Evolutionary conservation across 2,888 invertebrate species (phyloP).

Genomic region (Aleiodes leptofemur): DNA sequence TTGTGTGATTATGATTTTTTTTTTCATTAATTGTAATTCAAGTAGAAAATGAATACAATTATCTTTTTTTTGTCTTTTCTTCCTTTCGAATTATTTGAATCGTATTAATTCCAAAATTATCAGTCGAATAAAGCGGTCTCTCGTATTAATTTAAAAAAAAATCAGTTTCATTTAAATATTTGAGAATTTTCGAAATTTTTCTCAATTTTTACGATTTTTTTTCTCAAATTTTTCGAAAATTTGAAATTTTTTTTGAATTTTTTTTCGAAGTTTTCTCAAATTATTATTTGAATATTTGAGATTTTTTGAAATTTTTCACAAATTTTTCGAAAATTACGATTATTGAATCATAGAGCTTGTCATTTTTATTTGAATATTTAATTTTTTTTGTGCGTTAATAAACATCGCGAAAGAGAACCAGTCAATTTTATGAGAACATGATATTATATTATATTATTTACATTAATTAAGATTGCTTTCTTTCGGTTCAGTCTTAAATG

Average conservation of each 20-base stretch:
- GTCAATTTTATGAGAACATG: background rate
- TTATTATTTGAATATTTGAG: too few relatives aligned
- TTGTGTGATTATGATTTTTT: conserved; percentile 5
- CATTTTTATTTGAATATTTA: background rate
- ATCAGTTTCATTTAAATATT: too few relatives aligned
- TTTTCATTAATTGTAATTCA: conserved; percentile 29
- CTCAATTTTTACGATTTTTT: too few relatives aligned
- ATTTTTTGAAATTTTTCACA: too few relatives aligned
- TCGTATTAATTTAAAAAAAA: background rate
- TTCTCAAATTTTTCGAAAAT: too few relatives aligned
- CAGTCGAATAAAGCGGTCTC: conserved; percentile 11
- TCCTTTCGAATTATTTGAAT: background rate
- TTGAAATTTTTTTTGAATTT: too few relatives aligned
- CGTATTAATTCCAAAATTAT: conserved; percentile 16
- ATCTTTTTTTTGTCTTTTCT: background rate
- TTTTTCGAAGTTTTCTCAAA: too few relatives aligned
- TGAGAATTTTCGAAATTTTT: too few relatives aligned
- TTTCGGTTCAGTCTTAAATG: conserved; percentile 41
- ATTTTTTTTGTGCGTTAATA: background rate
- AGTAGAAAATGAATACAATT: conserved; percentile 34
- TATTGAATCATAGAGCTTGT: too few relatives aligned
- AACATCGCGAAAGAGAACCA: conserved; percentile 17
- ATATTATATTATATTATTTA: conserved; percentile 35
- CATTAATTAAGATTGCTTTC: conserved; percentile 33
- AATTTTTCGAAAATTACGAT: too few relatives aligned